These are phyloP conservation scores for Oscheius sp. DNA, from an alignment of 1,140 invertebrate genomes.

Conservation along the genomic window DNA sequence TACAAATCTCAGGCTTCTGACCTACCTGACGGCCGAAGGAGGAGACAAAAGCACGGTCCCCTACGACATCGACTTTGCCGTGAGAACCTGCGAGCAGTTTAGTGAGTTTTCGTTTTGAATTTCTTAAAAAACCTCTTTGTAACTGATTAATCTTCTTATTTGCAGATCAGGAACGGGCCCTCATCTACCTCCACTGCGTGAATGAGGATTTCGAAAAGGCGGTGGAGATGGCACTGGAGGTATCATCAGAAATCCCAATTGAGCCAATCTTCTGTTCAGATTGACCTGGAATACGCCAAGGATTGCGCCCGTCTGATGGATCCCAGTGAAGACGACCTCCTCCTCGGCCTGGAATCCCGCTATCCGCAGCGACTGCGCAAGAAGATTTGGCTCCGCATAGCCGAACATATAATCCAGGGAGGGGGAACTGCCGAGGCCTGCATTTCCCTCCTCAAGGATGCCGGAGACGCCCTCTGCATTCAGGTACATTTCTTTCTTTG, in stretches of 20 bases:
- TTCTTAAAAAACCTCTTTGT: not conserved
- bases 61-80: conserved; percentile 65
- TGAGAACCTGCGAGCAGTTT: conserved; percentile 64
- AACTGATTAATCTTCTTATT: conserved; percentile 8
- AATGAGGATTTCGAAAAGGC: conserved; percentile 86
- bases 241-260: not conserved
- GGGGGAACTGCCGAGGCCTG: conserved; percentile 27
- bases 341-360: not conserved
- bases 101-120: conserved; percentile 2
- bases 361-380: conserved; percentile 71
- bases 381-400: conserved; percentile 86
- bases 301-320: conserved; percentile 70
- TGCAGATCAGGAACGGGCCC: conserved; percentile 69
- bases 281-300: conserved; percentile 80
- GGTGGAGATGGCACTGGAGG: conserved; percentile 78
- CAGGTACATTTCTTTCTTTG: conserved; percentile 61
- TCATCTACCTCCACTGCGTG: conserved; percentile 79
- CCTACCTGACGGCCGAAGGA: conserved; percentile 25
- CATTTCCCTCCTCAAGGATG: conserved; percentile 73
- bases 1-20: too few species aligned
- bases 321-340: conserved; percentile 67
- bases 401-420: conserved; percentile 23
- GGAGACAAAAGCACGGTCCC: conserved; percentile 30
- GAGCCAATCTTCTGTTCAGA: conserved; percentile 60
- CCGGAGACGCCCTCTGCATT: conserved; percentile 79